Evolutionary conservation across 2,797 vertebrate species (phyloP).

Genomic region (Enteromius paludinosus): DNA sequence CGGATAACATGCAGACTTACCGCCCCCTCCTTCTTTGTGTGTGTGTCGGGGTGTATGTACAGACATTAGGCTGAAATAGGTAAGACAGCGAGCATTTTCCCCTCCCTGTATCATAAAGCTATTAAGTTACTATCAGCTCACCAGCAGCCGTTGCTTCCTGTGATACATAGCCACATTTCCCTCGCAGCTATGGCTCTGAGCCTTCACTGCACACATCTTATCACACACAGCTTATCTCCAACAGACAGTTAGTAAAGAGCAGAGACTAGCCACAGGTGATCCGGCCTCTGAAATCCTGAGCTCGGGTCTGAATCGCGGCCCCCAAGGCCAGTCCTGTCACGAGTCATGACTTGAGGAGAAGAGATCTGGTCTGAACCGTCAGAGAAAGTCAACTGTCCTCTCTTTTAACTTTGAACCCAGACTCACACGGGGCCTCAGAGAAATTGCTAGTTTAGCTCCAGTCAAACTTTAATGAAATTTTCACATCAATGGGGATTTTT

Average conservation of each 20-base stretch:
- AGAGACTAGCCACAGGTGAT: conserved; percentile 73
- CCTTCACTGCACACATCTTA: conserved; percentile 70
- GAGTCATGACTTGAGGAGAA: conserved; percentile 63
- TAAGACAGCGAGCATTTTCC: conserved; percentile 62
- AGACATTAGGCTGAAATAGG: conserved; percentile 60
- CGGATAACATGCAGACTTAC: conserved; percentile 29
- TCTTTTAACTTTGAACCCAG: conserved; percentile 52
- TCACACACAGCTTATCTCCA: conserved; percentile 76
- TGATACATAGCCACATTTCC: conserved; percentile 76
- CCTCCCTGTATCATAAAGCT: conserved; percentile 68
- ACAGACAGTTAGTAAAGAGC: conserved; percentile 75
- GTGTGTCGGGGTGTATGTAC: conserved; percentile 31
- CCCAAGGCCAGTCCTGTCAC: conserved; percentile 68
- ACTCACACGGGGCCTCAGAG: conserved; percentile 29
- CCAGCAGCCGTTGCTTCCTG: conserved; percentile 67
- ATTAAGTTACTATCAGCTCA: conserved; percentile 73
- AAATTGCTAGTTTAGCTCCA: conserved; percentile 46
- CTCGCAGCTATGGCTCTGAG: conserved; percentile 71
- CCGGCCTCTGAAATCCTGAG: conserved; percentile 69
- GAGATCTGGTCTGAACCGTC: conserved; percentile 67
- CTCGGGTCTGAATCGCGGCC: conserved; percentile 67
- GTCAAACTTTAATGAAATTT: conserved; percentile 47
- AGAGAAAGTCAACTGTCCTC: conserved; percentile 56
- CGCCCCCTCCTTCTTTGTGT: conserved; percentile 20
- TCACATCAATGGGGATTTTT: conserved; percentile 46